Conservation (phyloP, 1,140 invertebrate species). For the Archivesica marissinica region DNA sequence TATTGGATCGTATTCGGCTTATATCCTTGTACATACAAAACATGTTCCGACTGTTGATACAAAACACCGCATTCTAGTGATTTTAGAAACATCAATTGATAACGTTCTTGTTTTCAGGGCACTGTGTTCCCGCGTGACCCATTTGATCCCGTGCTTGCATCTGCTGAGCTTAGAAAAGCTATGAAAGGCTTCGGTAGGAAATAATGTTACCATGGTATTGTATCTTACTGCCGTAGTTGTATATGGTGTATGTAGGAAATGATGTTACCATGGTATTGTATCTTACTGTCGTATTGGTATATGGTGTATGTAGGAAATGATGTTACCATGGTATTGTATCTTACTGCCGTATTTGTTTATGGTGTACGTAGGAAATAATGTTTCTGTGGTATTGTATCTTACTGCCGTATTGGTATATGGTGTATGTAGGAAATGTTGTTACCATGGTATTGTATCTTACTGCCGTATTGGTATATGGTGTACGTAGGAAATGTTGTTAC, state of each 20-base stretch:
- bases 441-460: no score
- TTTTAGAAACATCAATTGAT: no score
- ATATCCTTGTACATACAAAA: no score
- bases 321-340: background rate
- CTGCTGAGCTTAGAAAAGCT: slow-evolving; percentile 74
- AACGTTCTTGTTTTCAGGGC: slow-evolving; percentile 3
- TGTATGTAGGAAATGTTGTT: no score
- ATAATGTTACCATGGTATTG: background rate
- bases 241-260: background rate
- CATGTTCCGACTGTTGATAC: no score
- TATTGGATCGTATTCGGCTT: no score
- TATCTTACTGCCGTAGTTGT: background rate
- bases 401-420: no score
- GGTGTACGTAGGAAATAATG: background rate
- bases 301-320: background rate
- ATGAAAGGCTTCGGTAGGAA: slow-evolving; percentile 81
- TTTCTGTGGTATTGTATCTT: background rate
- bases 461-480: no score
- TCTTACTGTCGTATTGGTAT: background rate
- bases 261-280: background rate
- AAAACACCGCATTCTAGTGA: no score
- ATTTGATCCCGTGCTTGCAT: slow-evolving; percentile 75
- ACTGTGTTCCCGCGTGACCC: slow-evolving; percentile 64
- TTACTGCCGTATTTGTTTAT: background rate
- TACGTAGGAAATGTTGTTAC: no score